Conservation (phyloP, 2,113 vertebrate species). For the Calidris pugnax region DNA sequence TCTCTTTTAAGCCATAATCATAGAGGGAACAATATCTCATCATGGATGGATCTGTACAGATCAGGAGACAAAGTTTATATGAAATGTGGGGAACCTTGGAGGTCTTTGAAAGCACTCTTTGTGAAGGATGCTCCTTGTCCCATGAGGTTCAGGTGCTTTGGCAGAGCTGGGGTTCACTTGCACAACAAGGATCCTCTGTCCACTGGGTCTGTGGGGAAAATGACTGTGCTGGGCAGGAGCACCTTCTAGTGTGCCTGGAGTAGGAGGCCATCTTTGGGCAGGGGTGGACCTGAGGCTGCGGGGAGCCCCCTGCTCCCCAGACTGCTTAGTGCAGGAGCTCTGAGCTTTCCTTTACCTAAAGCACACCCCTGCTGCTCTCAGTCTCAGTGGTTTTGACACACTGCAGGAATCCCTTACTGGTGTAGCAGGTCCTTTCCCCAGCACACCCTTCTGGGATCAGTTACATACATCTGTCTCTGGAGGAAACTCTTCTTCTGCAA, state of each 20-base stretch:
- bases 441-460: background rate
- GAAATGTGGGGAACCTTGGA: background rate
- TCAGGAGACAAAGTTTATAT: background rate
- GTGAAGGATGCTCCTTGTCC: background rate
- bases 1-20: background rate
- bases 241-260: background rate
- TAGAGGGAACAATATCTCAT: constrained; percentile 26
- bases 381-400: background rate
- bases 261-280: background rate
- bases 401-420: background rate
- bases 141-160: background rate
- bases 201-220: background rate
- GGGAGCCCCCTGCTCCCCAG: background rate
- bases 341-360: background rate
- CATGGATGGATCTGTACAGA: background rate
- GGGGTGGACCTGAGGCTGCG: background rate
- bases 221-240: background rate
- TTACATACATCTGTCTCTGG: background rate
- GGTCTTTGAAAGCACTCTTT: background rate
- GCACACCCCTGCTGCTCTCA: background rate
- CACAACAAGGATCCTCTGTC: background rate
- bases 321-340: background rate
- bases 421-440: background rate
- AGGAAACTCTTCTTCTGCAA: background rate
- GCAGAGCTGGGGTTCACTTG: background rate